Evolutionary conservation across 2,113 vertebrate species (phyloP).

Genomic region (Amphiprion ocellaris): DNA sequence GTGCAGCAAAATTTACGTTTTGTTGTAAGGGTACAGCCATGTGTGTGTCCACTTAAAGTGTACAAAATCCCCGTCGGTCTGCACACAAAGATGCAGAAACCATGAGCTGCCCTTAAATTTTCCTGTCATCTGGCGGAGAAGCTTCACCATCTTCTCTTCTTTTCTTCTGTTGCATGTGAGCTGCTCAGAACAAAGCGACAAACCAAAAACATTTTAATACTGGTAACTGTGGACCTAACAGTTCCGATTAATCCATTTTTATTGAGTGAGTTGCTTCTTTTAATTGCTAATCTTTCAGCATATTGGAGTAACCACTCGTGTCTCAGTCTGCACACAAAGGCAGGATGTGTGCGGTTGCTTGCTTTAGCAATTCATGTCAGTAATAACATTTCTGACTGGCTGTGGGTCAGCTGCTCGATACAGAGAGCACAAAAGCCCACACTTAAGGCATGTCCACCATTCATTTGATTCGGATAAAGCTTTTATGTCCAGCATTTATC

Average conservation of each 20-base stretch:
- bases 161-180: background rate
- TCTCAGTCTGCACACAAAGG: background rate
- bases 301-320: background rate
- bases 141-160: background rate
- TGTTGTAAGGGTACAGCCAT: too few species aligned
- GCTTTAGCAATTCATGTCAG: slow-evolving; percentile 6
- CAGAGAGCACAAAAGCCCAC: slow-evolving; percentile 1
- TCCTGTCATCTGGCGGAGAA: too few species aligned
- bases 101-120: too few species aligned
- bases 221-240: slow-evolving; percentile 2
- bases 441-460: slow-evolving; percentile 12
- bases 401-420: slow-evolving; percentile 20
- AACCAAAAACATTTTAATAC: slow-evolving; percentile 5
- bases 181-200: background rate
- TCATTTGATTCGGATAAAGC: slow-evolving; percentile 50
- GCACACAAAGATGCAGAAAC: too few species aligned
- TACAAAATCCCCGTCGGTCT: too few species aligned
- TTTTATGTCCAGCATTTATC: slow-evolving; percentile 62
- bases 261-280: background rate
- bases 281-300: slow-evolving; percentile 3
- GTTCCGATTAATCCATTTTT: background rate
- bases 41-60: too few species aligned
- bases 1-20: too few species aligned
- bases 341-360: background rate
- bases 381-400: slow-evolving; percentile 3